A percentile compares a stretch with the other conserved stretches of the same genome.
Conservation (phyloP, 2,888 invertebrate species). For the Stenodema calcarata region DNA sequence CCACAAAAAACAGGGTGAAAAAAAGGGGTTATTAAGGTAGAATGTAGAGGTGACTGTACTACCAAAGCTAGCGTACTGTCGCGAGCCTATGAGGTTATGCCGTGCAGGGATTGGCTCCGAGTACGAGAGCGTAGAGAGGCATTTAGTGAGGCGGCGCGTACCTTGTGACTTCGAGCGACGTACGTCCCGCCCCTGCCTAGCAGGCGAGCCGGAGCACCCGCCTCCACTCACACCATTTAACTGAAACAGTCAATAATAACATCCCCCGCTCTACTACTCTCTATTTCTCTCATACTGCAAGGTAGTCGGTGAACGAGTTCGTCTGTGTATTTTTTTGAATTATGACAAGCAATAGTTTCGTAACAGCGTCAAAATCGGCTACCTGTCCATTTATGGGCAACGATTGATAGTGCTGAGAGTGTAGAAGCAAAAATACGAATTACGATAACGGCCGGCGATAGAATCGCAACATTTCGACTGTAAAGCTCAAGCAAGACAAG, state of each 20-base stretch:
- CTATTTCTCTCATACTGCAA: slow-evolving; percentile 38
- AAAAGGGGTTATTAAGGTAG: slow-evolving; percentile 39
- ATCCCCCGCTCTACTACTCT: slow-evolving; percentile 34
- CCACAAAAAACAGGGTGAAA: slow-evolving; percentile 41
- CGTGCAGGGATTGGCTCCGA: slow-evolving; percentile 66
- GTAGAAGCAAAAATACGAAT: neutral
- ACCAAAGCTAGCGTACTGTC: slow-evolving; percentile 95
- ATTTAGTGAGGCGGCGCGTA: slow-evolving; percentile 86
- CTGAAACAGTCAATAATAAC: slow-evolving; percentile 52
- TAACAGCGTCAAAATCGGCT: neutral
- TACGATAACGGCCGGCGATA: neutral
- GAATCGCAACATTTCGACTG: neutral
- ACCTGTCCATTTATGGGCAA: neutral
- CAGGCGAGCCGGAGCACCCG: slow-evolving; percentile 73
- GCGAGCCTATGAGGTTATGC: slow-evolving; percentile 75
- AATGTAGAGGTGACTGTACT: slow-evolving; percentile 75
- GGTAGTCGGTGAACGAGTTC: slow-evolving; percentile 9
- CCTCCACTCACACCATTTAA: slow-evolving; percentile 53
- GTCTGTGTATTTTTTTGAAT: neutral
- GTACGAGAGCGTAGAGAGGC: slow-evolving; percentile 87
- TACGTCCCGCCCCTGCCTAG: slow-evolving; percentile 65
- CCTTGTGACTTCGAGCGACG: slow-evolving; percentile 93
- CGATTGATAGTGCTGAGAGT: neutral
- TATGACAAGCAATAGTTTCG: slow-evolving; percentile 2
- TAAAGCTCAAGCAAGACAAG: neutral